These are phyloP conservation scores for Procapra przewalskii DNA, from an alignment of 2,113 vertebrate species.

Conservation along the genomic window DNA sequence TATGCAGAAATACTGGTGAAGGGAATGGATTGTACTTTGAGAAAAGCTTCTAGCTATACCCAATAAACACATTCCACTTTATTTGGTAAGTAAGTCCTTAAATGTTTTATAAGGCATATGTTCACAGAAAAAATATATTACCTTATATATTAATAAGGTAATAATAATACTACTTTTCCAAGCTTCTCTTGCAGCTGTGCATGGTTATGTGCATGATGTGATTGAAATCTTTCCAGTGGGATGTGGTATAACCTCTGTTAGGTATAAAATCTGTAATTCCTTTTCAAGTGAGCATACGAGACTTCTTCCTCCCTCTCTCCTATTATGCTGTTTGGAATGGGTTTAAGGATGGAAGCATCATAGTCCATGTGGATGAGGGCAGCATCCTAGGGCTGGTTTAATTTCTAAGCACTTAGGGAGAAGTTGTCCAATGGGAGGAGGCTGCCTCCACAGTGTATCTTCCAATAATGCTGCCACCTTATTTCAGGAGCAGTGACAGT, in stretches of 20 bases:
- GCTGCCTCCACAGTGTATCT: fast-evolving
- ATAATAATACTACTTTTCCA: background rate
- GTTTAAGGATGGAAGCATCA: background rate
- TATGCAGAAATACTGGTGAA: background rate
- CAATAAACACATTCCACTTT: background rate
- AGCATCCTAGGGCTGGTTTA: background rate
- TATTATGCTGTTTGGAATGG: background rate
- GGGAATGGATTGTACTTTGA: background rate
- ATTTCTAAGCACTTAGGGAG: background rate
- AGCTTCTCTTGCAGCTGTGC: background rate
- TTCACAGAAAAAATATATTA: background rate
- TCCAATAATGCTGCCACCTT: background rate
- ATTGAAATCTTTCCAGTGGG: background rate
- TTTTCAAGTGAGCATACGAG: background rate
- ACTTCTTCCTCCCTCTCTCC: background rate
- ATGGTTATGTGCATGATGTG: fast-evolving
- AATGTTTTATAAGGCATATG: background rate
- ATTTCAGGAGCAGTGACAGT: background rate
- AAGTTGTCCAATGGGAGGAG: background rate
- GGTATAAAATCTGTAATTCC: background rate
- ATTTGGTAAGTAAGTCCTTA: background rate
- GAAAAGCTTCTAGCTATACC: background rate
- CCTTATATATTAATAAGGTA: background rate
- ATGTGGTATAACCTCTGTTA: background rate
- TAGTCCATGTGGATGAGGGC: too few relatives aligned